These are phyloP conservation scores for Alcedo atthis DNA, from an alignment of 2,797 vertebrate species.

Conservation along the genomic window DNA sequence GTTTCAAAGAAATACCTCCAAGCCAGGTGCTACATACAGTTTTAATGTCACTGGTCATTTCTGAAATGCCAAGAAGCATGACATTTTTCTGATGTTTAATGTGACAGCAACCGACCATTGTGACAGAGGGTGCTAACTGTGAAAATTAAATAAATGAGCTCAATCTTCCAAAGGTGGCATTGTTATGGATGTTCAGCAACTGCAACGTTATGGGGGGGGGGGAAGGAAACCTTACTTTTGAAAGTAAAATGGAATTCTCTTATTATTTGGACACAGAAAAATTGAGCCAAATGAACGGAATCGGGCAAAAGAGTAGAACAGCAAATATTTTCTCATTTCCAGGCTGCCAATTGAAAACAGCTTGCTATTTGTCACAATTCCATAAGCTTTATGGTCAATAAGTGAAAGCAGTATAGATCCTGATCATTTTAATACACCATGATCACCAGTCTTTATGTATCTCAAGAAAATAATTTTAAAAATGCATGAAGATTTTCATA, in stretches of 20 bases:
- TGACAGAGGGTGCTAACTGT: slow-evolving; percentile 71
- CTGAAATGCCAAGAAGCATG: slow-evolving; percentile 26
- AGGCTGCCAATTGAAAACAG: neutral
- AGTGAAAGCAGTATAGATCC: neutral
- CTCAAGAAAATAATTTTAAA: slow-evolving; percentile 16
- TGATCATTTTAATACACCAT: neutral
- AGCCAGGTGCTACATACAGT: neutral
- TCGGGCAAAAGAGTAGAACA: slow-evolving; percentile 74
- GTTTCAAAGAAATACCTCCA: neutral
- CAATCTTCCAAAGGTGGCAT: slow-evolving; percentile 63
- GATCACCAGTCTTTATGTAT: neutral
- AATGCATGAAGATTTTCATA: neutral
- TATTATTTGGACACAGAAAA: neutral
- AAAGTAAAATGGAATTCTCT: neutral
- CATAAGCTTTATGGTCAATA: neutral
- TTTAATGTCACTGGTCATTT: slow-evolving; percentile 26
- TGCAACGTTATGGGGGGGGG: neutral
- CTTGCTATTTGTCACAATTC: neutral
- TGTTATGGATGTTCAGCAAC: neutral
- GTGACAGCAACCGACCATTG: slow-evolving; percentile 12
- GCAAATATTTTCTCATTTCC: neutral
- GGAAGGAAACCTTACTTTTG: neutral
- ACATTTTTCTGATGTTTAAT: slow-evolving; percentile 74
- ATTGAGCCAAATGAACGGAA: neutral
- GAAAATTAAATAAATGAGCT: slow-evolving; percentile 83